A percentile compares a stretch with the other conserved stretches of the same genome.
These are phyloP conservation scores for Ormyrus rosae DNA, from an alignment of 2,888 invertebrate species.

Conservation along the genomic window DNA sequence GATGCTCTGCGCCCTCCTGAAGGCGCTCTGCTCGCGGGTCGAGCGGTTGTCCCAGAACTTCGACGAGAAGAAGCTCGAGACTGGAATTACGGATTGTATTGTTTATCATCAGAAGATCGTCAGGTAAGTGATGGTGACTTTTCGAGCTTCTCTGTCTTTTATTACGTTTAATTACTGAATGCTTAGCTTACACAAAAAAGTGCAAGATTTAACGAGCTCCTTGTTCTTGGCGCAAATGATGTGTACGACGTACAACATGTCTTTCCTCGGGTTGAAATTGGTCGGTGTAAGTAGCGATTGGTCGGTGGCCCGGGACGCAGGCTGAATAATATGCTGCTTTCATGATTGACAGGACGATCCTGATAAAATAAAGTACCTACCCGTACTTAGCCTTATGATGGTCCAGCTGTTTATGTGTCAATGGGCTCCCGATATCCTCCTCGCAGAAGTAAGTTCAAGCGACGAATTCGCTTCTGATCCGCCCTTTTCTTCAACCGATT, in stretches of 20 bases:
- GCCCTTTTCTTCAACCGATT: background rate
- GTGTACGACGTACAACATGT: background rate
- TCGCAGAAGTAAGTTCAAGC: constrained; percentile 15
- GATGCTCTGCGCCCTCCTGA: background rate
- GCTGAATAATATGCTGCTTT: background rate
- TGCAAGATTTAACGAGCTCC: background rate
- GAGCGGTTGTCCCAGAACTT: background rate
- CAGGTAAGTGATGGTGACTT: background rate
- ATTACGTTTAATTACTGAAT: background rate
- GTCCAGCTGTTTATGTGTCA: constrained; percentile 28
- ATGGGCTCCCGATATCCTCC: constrained; percentile 32
- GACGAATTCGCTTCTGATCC: background rate
- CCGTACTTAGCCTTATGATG: background rate
- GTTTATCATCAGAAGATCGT: background rate
- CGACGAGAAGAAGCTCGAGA: background rate
- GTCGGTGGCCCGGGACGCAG: background rate
- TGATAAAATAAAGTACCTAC: constrained; percentile 15
- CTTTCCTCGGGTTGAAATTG: background rate
- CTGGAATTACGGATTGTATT: background rate
- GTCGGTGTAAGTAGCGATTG: background rate
- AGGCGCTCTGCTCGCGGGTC: background rate
- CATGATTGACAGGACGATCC: constrained; percentile 12
- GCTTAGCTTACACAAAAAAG: background rate
- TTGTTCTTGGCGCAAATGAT: background rate
- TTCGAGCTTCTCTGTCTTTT: background rate